Percentiles rank a stretch among this genome's conserved stretches.
Evolutionary conservation across 2,797 vertebrate genomes (phyloP).

Genomic region (Esox masquinongy): DNA sequence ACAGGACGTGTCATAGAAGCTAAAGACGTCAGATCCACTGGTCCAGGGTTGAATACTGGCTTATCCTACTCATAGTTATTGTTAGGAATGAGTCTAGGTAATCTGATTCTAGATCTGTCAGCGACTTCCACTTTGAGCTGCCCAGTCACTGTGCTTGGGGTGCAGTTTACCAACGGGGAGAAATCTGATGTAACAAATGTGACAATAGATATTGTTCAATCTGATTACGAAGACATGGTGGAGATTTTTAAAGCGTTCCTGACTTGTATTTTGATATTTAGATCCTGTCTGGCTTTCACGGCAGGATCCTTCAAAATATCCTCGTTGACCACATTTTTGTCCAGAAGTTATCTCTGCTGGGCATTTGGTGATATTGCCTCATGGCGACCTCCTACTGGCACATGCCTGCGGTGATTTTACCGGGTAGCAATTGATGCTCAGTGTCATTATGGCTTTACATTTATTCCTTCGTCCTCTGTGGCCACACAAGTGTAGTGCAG

Average conservation of each 20-base stretch:
- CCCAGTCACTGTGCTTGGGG: not conserved
- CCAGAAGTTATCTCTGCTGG: too few relatives aligned
- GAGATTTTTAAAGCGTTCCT: not conserved
- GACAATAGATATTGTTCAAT: too few relatives aligned
- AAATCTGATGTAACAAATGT: too few relatives aligned
- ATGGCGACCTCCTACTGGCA: too few relatives aligned
- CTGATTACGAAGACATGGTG: not conserved
- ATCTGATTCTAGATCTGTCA: not conserved
- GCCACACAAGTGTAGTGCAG: not conserved
- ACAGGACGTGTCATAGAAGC: too few relatives aligned
- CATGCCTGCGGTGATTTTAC: too few relatives aligned
- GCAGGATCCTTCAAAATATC: too few relatives aligned
- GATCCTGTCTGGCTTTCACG: too few relatives aligned
- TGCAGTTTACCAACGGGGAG: not conserved
- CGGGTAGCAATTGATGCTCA: too few relatives aligned
- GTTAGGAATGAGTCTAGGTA: not conserved
- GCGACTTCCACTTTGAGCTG: not conserved
- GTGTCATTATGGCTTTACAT: not conserved
- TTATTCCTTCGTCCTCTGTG: not conserved
- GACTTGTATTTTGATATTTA: not conserved
- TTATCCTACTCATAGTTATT: not conserved
- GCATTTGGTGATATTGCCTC: too few relatives aligned
- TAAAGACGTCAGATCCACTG: not conserved
- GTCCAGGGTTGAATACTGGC: not conserved
- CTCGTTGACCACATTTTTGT: too few relatives aligned